Percentiles rank a stretch among this genome's conserved stretches.
Evolutionary conservation across 2,113 vertebrate species (phyloP).

Genomic region (Colaptes auratus): DNA sequence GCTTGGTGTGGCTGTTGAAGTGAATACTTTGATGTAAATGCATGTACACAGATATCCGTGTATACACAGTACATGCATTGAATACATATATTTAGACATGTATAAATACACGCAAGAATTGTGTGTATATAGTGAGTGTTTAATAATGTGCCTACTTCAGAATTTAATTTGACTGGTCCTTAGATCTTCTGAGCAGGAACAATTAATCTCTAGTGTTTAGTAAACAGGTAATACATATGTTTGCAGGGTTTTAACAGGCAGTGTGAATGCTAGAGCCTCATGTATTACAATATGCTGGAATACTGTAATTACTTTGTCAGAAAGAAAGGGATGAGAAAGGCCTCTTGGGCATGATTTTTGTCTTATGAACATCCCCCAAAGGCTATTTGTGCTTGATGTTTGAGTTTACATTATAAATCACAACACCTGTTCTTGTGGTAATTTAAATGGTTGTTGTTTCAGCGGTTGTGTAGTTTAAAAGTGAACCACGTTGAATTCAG

Average conservation of each 20-base stretch:
- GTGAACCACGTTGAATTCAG: not conserved
- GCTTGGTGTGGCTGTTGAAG: not conserved
- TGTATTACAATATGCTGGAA: not conserved
- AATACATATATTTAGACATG: not conserved
- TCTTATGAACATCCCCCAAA: conserved; percentile 35
- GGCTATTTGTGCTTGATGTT: conserved; percentile 33
- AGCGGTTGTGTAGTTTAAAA: conserved; percentile 32
- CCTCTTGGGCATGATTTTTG: conserved; percentile 4
- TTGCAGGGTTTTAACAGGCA: not conserved
- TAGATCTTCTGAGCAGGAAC: not conserved
- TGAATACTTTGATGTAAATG: not conserved
- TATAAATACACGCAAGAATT: not conserved
- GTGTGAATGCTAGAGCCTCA: not conserved
- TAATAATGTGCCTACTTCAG: not conserved
- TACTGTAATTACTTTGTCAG: not conserved
- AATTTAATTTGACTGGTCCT: not conserved
- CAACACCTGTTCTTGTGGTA: conserved; percentile 38
- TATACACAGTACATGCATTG: not conserved
- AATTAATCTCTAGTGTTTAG: not conserved
- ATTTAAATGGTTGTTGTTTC: conserved; percentile 32
- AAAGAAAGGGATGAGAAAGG: conserved; percentile 14
- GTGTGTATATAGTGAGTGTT: not conserved
- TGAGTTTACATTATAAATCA: conserved; percentile 66
- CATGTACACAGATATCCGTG: rapidly evolving
- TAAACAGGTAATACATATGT: not conserved